Percentiles rank a stretch among this genome's conserved stretches.
phyloP scores from a whole-genome alignment of 2,113 vertebrate species.

The Datnioides undecimradiatus region DNA sequence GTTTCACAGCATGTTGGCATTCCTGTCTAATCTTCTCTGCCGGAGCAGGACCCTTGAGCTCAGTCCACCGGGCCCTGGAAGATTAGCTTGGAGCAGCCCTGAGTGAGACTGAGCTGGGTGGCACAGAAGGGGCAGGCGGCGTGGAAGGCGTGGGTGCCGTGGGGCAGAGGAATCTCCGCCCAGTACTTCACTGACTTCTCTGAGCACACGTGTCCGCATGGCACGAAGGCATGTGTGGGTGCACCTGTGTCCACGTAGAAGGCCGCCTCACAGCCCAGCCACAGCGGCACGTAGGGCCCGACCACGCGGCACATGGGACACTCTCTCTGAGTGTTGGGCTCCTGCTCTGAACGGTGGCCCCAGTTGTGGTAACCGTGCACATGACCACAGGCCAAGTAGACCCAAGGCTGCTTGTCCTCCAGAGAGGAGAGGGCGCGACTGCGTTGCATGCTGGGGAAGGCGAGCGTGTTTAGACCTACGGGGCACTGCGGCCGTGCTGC shows the following conservation, averaged over 20 bases:
- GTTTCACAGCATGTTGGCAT: conserved; percentile 78
- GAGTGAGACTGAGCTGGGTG: conserved; percentile 89
- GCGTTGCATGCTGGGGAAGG: conserved; percentile 96
- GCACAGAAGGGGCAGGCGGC: conserved; percentile 98
- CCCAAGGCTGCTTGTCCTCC: conserved; percentile 98
- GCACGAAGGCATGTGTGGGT: conserved; percentile 94
- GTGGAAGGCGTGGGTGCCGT: conserved; percentile 98
- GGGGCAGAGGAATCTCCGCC: conserved; percentile 95
- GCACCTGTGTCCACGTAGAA: conserved; percentile 97
- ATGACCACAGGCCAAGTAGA: conserved; percentile 95
- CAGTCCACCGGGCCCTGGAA: conserved; percentile 98
- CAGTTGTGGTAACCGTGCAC: conserved; percentile 98
- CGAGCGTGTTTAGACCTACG: conserved; percentile 95
- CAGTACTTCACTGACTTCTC: conserved; percentile 98
- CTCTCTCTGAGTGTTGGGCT: conserved; percentile 90
- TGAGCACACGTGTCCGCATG: conserved; percentile 97
- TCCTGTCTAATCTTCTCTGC: conserved; percentile 23
- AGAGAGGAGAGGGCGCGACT: conserved; percentile 95
- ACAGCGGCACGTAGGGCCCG: conserved; percentile 96
- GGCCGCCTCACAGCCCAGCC: conserved; percentile 95
- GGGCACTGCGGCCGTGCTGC: conserved; percentile 95
- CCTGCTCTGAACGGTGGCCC: conserved; percentile 94
- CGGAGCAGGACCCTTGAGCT: conserved; percentile 57
- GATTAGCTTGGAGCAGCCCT: conserved; percentile 95
- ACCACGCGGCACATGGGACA: conserved; percentile 97